Evolutionary conservation across 1,140 invertebrate species (phyloP), one percentile per base, ranked within the genome.

Genomic region (Drosophila yakuba): DNA sequence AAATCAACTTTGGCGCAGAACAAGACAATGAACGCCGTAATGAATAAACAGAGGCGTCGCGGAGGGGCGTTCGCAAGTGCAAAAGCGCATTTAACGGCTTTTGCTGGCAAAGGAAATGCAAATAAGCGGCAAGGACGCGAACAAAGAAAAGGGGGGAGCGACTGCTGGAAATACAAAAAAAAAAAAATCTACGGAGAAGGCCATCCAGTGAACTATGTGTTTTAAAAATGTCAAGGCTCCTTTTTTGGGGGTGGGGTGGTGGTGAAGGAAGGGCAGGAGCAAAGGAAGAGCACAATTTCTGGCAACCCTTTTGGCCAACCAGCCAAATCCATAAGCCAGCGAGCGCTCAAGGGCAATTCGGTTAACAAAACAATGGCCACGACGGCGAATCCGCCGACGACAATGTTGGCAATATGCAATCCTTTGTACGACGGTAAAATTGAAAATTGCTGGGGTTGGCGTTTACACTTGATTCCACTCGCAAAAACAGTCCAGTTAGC

Each of bases 221-320:
- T 66, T 73, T 55, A 76, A 83, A 86, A 86, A 86, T 86, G 83
- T 86, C 83, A 88, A 86, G 83, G 83, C 61, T 75, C 38, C 62
- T 32, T 47, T 47, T 56, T 48, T 43, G 28, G 23, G n/a, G 11
- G 43, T 61, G 10, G 38, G 11, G n/a, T 23, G 32, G 35, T 12
- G 45, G 28, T 1, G 4, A 0, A 39, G 51, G 20, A 52, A 28
- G 25, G 20, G 17, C 7, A 15, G 43, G 76, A 15, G 43, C n/a
- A 25, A 45, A 28, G 44, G 12, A 20, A 32, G 64, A 51, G 32
- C 59, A 28, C 39, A 38, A 10, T 39, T 69, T 47, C 64, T 69
- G 67, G 68, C 68, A 71, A 71, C 52, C 68, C 68, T 41, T 69
- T 61, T 41, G 52, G 64, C 51, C 67, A 57, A 32, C 60, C 38